These are phyloP conservation scores for Thymelicus lineola DNA, from an alignment of 2,888 invertebrate species.

Conservation along the genomic window DNA sequence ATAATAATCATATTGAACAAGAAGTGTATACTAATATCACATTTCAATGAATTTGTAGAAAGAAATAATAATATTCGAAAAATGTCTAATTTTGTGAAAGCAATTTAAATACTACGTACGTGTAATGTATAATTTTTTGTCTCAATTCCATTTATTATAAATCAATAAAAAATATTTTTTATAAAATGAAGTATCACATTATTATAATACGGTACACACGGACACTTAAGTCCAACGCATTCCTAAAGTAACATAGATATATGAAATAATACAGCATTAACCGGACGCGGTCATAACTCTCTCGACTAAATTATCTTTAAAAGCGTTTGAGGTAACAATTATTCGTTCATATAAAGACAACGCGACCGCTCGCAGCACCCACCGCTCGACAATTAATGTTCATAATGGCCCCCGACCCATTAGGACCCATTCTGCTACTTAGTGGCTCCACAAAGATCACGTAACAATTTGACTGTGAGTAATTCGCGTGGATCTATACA, in stretches of 20 bases:
- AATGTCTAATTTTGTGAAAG: too few species aligned
- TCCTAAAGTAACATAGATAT: not conserved
- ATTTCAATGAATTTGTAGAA: too few species aligned
- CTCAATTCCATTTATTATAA: too few species aligned
- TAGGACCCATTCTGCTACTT: constrained; percentile 17
- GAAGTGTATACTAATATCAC: too few species aligned
- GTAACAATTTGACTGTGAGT: constrained; percentile 17
- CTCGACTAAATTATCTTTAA: not conserved
- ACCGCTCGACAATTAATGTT: constrained; percentile 9
- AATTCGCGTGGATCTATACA: not conserved
- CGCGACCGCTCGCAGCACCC: not conserved
- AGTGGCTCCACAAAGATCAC: constrained; percentile 14
- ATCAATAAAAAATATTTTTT: too few species aligned
- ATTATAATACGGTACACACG: too few species aligned
- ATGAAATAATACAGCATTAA: not conserved
- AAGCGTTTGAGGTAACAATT: constrained; percentile 19
- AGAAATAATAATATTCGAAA: too few species aligned
- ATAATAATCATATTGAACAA: too few species aligned
- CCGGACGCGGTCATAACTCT: not conserved
- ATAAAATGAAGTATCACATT: too few species aligned
- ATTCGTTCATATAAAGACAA: constrained; percentile 14
- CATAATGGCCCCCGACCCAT: constrained; percentile 16
- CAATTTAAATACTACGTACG: too few species aligned
- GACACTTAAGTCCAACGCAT: too few species aligned
- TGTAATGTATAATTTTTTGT: too few species aligned